Percentiles rank a stretch among this genome's conserved stretches.
Conservation (phyloP, 2,888 invertebrate genomes). For the Oscheius onirici region DNA sequence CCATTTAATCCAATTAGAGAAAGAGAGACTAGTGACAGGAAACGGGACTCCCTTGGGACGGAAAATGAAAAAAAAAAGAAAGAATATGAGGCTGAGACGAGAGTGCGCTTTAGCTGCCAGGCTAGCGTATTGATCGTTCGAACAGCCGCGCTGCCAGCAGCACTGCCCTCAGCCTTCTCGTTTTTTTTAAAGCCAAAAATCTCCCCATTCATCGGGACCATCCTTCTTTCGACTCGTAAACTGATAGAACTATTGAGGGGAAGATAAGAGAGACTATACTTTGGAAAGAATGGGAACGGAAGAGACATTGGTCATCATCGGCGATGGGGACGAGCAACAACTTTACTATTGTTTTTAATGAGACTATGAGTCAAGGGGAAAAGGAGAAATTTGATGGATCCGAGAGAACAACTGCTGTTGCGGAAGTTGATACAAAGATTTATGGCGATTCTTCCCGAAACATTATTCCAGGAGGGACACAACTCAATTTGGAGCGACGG, state of each 20-base stretch:
- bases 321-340: too few species aligned
- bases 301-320: not conserved
- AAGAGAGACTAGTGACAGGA: not conserved
- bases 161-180: slow-evolving; percentile 23
- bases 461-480: too few species aligned
- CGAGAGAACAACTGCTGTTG: too few species aligned
- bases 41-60: too few species aligned
- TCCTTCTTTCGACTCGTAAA: not conserved
- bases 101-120: slow-evolving; percentile 32
- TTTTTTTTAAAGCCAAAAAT: slow-evolving; percentile 24
- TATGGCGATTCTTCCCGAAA: too few species aligned
- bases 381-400: too few species aligned
- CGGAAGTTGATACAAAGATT: too few species aligned
- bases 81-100: slow-evolving; percentile 34
- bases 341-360: too few species aligned
- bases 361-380: too few species aligned
- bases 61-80: not conserved
- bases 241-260: not conserved
- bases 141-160: slow-evolving; percentile 28
- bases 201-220: not conserved
- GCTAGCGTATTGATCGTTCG: slow-evolving; percentile 28
- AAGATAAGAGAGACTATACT: not conserved
- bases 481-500: too few species aligned
- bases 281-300: not conserved
- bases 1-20: not conserved